phyloP scores from a whole-genome alignment of 2,797 vertebrate species.

The Lycodopsis pacificus region DNA sequence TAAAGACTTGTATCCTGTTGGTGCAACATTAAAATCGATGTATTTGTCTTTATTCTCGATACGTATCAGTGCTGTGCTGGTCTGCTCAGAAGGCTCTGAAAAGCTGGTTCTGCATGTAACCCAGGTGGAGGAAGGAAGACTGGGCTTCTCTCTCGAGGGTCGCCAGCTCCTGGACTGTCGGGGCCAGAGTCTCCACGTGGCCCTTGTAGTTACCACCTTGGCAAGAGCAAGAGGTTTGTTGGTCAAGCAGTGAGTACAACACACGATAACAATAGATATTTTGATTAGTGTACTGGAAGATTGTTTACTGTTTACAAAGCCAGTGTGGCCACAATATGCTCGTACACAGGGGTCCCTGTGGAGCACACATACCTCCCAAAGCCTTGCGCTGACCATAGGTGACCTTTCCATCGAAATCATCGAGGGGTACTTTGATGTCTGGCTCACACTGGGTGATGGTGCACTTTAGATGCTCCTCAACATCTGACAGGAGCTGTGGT shows the following conservation, averaged over 20 bases:
- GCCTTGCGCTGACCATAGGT: conserved; percentile 92
- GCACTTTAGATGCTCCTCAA: conserved; percentile 98
- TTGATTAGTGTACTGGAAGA: background rate
- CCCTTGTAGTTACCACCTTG: conserved; percentile 94
- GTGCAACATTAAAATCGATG: background rate
- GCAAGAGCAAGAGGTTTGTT: conserved; percentile 7
- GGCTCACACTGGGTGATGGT: conserved; percentile 96
- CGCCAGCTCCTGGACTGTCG: conserved; percentile 94
- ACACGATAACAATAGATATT: background rate
- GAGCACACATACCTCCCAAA: conserved; percentile 84
- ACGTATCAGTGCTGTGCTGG: background rate
- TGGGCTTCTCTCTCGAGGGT: conserved; percentile 97
- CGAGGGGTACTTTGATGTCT: conserved; percentile 94
- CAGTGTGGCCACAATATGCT: background rate
- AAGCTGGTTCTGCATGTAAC: conserved; percentile 96
- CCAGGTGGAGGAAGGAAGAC: conserved; percentile 95
- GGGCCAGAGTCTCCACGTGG: conserved; percentile 95
- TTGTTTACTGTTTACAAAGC: background rate
- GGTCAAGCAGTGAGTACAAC: no score
- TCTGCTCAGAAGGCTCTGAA: conserved; percentile 92
- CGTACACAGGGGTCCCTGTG: background rate
- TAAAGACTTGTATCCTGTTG: background rate
- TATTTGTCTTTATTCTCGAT: background rate
- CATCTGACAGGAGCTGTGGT: conserved; percentile 91
- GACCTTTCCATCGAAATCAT: conserved; percentile 98